Percentiles rank a stretch among this genome's conserved stretches.
These are phyloP conservation scores for Sicus ferrugineus DNA, from an alignment of 2,888 invertebrate species.

Conservation along the genomic window DNA sequence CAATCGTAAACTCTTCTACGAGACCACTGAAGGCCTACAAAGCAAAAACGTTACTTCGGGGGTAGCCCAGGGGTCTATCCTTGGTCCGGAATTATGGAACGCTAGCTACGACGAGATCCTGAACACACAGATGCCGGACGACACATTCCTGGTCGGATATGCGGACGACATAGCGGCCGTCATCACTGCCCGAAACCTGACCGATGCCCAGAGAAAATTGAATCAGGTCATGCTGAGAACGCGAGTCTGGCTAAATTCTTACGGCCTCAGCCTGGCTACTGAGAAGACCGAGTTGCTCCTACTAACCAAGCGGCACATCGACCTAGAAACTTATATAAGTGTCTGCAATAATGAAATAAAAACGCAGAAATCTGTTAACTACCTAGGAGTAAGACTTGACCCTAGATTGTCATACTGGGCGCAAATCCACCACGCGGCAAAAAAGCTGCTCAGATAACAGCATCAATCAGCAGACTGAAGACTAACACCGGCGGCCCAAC, in stretches of 20 bases:
- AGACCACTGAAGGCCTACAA: neutral
- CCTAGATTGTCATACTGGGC: neutral
- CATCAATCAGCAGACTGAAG: neutral
- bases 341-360: neutral
- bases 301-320: neutral
- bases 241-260: constrained; percentile 14
- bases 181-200: constrained; percentile 3
- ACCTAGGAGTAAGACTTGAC: constrained; percentile 4
- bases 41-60: constrained; percentile 8
- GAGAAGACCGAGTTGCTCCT: constrained; percentile 1
- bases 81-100: constrained; percentile 33
- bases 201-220: too few species aligned
- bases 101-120: constrained; percentile 28
- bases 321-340: neutral
- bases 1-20: neutral
- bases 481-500: constrained; percentile 4
- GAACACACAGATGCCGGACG: constrained; percentile 22
- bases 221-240: too few species aligned
- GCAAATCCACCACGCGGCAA: constrained; percentile 8
- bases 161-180: constrained; percentile 15
- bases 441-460: neutral
- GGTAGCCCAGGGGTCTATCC: constrained; percentile 26
- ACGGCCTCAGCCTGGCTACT: constrained; percentile 1
- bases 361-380: constrained; percentile 1
- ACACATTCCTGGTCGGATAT: constrained; percentile 24